phyloP scores from a whole-genome alignment of 2,797 vertebrate genomes.

The Allobates femoralis region DNA sequence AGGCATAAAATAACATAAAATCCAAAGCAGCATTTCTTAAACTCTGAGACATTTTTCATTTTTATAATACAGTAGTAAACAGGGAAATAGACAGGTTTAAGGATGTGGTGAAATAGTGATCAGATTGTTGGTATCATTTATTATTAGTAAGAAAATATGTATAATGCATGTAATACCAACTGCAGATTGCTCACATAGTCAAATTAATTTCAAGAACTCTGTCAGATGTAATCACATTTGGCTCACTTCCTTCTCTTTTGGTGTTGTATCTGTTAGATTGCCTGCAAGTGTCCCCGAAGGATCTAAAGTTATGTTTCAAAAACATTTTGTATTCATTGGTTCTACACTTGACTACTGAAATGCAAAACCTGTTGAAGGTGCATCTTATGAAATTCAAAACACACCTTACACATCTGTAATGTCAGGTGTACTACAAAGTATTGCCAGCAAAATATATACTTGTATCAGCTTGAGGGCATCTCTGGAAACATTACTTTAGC shows the following conservation, averaged over 20 bases:
- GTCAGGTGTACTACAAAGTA: slow-evolving; percentile 65
- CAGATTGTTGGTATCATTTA: not conserved
- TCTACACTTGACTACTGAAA: slow-evolving; percentile 67
- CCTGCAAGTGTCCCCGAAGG: slow-evolving; percentile 70
- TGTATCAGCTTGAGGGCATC: slow-evolving; percentile 47
- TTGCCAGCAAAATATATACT: slow-evolving; percentile 40
- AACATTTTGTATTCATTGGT: slow-evolving; percentile 69
- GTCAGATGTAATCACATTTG: slow-evolving; percentile 67
- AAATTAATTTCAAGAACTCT: slow-evolving; percentile 67
- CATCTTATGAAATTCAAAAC: slow-evolving; percentile 72
- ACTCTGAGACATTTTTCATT: not conserved
- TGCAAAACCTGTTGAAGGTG: slow-evolving; percentile 70
- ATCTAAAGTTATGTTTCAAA: slow-evolving; percentile 72
- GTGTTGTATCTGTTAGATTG: slow-evolving; percentile 60
- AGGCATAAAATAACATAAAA: not conserved
- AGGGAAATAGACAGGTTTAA: not conserved
- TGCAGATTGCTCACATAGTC: slow-evolving; percentile 62
- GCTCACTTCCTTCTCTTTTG: slow-evolving; percentile 61
- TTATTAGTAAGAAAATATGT: slow-evolving; percentile 42
- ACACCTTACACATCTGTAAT: slow-evolving; percentile 71
- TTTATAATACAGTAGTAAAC: not conserved
- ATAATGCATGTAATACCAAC: slow-evolving; percentile 42
- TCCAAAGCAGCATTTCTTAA: not conserved
- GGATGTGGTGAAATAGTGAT: not conserved
- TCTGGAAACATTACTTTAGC: slow-evolving; percentile 43